Evolutionary conservation across 2,888 invertebrate genomes (phyloP).

Genomic region (Myopa tessellatipennis): DNA sequence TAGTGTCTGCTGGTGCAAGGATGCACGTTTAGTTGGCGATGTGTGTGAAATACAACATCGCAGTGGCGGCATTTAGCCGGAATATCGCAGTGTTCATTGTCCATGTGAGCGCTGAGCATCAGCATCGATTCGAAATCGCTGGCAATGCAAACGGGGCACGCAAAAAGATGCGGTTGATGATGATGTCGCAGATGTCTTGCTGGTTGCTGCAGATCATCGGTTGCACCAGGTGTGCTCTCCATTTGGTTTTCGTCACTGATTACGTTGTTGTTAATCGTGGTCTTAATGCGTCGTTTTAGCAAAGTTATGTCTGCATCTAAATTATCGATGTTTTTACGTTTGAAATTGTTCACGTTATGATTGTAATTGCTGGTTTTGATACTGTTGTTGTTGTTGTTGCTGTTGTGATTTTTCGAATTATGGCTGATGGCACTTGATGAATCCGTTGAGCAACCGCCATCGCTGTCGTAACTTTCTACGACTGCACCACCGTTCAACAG

Average conservation of each 20-base stretch:
- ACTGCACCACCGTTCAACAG: constrained; percentile 53
- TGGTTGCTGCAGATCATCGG: background rate
- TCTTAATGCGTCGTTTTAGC: constrained; percentile 61
- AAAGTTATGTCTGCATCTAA: constrained; percentile 52
- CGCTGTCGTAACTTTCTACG: constrained; percentile 73
- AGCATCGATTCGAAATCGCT: constrained; percentile 73
- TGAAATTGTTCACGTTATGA: constrained; percentile 63
- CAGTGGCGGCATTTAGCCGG: constrained; percentile 80
- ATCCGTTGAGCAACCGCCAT: constrained; percentile 69
- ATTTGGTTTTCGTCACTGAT: constrained; percentile 27
- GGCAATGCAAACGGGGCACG: constrained; percentile 75
- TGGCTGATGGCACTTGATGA: constrained; percentile 67
- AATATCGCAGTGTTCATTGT: constrained; percentile 75
- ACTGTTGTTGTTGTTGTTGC: constrained; percentile 61
- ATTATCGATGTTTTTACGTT: constrained; percentile 61
- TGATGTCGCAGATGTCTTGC: constrained; percentile 21
- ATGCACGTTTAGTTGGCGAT: constrained; percentile 79
- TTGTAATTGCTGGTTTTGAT: constrained; percentile 60
- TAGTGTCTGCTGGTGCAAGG: constrained; percentile 69
- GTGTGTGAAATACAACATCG: constrained; percentile 78
- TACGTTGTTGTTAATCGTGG: constrained; percentile 61
- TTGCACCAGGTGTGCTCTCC: background rate
- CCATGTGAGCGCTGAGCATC: constrained; percentile 75
- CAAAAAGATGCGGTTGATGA: constrained; percentile 48
- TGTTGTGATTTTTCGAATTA: constrained; percentile 62